Percentiles rank a stretch among this genome's conserved stretches.
phyloP scores from a whole-genome alignment of 2,888 invertebrate species.

The Incurvaria masculella region DNA sequence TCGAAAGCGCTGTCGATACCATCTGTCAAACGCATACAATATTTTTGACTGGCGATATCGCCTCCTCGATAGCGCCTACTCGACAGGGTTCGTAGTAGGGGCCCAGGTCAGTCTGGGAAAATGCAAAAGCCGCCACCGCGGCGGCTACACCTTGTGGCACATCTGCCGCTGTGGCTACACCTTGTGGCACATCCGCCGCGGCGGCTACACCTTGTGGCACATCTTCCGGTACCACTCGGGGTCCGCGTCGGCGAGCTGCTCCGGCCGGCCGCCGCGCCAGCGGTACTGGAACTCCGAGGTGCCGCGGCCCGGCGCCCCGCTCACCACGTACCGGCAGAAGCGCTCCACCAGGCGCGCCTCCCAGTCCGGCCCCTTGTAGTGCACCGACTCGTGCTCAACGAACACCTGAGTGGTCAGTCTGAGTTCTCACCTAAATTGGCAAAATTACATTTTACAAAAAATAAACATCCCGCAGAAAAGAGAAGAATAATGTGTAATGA shows the following conservation, averaged over 20 bases:
- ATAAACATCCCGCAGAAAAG: neutral
- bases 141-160: slow-evolving; percentile 29
- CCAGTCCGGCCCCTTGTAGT: slow-evolving; percentile 66
- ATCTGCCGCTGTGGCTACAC: slow-evolving; percentile 31
- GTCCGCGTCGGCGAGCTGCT: slow-evolving; percentile 35
- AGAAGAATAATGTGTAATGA: too few species aligned
- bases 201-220: slow-evolving; percentile 29
- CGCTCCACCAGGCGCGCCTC: slow-evolving; percentile 67
- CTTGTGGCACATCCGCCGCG: slow-evolving; percentile 40
- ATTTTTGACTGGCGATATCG: too few species aligned
- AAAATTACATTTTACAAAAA: neutral
- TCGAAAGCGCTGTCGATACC: too few species aligned
- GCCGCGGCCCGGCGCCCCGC: slow-evolving; percentile 65
- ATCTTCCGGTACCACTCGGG: slow-evolving; percentile 57
- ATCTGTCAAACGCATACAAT: too few species aligned
- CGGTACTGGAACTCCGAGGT: slow-evolving; percentile 72
- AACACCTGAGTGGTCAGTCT: too few species aligned
- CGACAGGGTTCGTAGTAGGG: too few species aligned
- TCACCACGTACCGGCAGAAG: slow-evolving; percentile 52
- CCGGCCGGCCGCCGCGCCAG: slow-evolving; percentile 54
- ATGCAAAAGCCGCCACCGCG: too few species aligned
- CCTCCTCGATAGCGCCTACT: too few species aligned
- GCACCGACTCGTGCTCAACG: slow-evolving; percentile 56
- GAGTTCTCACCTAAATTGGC: too few species aligned
- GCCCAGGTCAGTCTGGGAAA: too few species aligned